phyloP scores from a whole-genome alignment of 1,140 invertebrate species.

The Trachymyrmex septentrionalis region DNA sequence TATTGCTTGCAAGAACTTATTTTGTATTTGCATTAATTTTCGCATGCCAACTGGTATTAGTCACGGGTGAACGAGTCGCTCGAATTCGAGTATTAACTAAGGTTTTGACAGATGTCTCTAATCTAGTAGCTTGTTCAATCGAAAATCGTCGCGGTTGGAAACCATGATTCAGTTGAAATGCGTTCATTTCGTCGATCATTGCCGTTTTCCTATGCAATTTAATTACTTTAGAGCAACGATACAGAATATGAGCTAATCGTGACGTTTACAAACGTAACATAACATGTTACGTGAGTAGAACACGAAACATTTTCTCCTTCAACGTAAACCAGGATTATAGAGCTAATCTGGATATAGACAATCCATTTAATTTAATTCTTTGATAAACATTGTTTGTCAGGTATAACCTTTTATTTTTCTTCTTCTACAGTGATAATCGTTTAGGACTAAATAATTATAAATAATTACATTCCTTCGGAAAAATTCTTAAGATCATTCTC shows the following conservation, averaged over 20 bases:
- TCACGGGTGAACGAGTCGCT: constrained; percentile 53
- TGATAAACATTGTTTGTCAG: neutral
- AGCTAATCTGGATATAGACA: neutral
- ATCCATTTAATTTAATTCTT: neutral
- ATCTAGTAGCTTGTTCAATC: constrained; percentile 33
- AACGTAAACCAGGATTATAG: neutral
- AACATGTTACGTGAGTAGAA: neutral
- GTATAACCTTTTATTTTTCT: neutral
- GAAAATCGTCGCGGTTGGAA: neutral
- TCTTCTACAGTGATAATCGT: neutral
- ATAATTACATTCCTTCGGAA: neutral
- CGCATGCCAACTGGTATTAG: constrained; percentile 70
- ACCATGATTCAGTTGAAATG: neutral
- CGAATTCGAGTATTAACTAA: constrained; percentile 1
- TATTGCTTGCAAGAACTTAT: constrained; percentile 47
- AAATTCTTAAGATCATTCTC: neutral
- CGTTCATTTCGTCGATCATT: neutral
- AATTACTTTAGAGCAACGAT: constrained; percentile 3
- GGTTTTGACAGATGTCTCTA: constrained; percentile 62
- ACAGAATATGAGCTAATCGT: neutral
- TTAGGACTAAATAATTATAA: neutral
- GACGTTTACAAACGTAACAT: neutral
- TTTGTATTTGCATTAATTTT: constrained; percentile 75
- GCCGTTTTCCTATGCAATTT: neutral
- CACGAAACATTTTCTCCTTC: neutral